Percentiles rank a stretch among this genome's conserved stretches.
These are phyloP conservation scores for Strix uralensis DNA, from an alignment of 2,113 vertebrate species.

Conservation along the genomic window DNA sequence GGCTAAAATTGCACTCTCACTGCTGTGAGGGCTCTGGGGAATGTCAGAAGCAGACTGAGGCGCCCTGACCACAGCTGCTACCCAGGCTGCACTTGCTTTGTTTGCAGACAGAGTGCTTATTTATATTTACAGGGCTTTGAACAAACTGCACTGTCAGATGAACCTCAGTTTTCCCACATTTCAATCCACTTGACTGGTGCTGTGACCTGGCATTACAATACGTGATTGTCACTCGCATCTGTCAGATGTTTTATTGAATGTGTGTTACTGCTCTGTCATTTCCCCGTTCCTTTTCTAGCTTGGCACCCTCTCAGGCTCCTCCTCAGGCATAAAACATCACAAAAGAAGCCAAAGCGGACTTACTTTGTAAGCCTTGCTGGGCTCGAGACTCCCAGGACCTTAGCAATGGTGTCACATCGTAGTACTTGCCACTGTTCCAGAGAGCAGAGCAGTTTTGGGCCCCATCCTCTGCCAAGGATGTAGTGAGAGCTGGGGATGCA, in stretches of 20 bases:
- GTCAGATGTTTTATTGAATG: not conserved
- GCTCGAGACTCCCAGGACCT: not conserved
- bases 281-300: not conserved
- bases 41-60: not conserved
- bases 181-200: not conserved
- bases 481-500: not conserved
- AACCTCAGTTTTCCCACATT: conserved; percentile 11
- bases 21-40: not conserved
- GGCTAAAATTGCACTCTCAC: not conserved
- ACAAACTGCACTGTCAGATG: not conserved
- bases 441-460: not conserved
- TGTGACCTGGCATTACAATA: not conserved
- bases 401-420: not conserved
- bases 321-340: not conserved
- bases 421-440: not conserved
- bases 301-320: not conserved
- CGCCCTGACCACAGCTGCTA: not conserved
- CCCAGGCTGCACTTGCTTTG: not conserved
- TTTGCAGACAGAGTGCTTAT: conserved; percentile 7
- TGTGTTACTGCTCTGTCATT: not conserved
- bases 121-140: conserved; percentile 15
- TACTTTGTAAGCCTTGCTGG: not conserved
- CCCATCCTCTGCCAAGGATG: not conserved
- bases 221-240: not conserved
- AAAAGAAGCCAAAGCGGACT: not conserved